A percentile compares a stretch with the other conserved stretches of the same genome.
Conservation (phyloP, 2,888 invertebrate species). For the Elegia similella region DNA sequence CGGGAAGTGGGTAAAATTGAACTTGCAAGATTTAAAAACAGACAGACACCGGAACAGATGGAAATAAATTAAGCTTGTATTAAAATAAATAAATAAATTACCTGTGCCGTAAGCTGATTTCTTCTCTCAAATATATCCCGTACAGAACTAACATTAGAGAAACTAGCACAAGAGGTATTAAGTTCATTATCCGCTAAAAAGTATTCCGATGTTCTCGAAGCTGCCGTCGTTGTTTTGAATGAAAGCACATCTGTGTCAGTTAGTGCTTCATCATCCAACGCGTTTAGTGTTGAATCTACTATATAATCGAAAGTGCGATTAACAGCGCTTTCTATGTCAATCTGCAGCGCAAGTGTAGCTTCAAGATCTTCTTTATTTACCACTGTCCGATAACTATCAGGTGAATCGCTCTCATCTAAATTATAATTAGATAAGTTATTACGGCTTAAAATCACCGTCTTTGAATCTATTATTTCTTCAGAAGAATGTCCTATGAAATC, state of each 20-base stretch:
- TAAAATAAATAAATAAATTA: slow-evolving; percentile 22
- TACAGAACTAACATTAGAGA: slow-evolving; percentile 37
- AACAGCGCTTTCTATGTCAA: slow-evolving; percentile 38
- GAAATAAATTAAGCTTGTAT: not conserved
- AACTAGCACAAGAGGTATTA: slow-evolving; percentile 26
- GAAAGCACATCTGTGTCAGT: slow-evolving; percentile 55
- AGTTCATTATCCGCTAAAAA: slow-evolving; percentile 50
- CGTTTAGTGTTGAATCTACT: slow-evolving; percentile 35
- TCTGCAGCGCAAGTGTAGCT: slow-evolving; percentile 30
- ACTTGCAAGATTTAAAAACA: too few species aligned
- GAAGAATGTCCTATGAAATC: slow-evolving; percentile 36
- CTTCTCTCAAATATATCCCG: slow-evolving; percentile 62
- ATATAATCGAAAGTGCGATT: slow-evolving; percentile 39
- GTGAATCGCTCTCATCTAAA: slow-evolving; percentile 32
- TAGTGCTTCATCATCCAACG: slow-evolving; percentile 31
- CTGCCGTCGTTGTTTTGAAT: slow-evolving; percentile 47
- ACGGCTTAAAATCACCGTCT: slow-evolving; percentile 36
- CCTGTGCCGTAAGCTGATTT: slow-evolving; percentile 40
- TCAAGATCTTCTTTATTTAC: slow-evolving; percentile 35
- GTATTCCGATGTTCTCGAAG: slow-evolving; percentile 55
- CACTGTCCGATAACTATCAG: slow-evolving; percentile 40
- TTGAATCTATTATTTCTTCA: slow-evolving; percentile 30
- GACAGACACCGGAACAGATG: too few species aligned
- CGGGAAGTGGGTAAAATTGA: too few species aligned
- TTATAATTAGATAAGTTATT: slow-evolving; percentile 28